Conservation (phyloP, 2,888 invertebrate genomes). For the Cantharis lateralis region DNA sequence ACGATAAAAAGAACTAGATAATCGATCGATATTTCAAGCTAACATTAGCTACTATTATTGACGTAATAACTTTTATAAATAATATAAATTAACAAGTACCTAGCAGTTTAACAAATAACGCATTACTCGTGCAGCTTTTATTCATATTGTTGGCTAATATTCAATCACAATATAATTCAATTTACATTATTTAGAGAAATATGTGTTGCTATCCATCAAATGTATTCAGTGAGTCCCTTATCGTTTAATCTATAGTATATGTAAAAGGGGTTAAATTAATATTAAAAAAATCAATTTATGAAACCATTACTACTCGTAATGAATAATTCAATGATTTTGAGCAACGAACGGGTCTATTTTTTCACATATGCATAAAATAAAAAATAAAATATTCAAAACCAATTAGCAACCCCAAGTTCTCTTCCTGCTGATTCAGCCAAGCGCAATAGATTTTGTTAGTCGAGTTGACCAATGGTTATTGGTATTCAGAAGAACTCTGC, state of each 20-base stretch:
- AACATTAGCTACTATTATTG: neutral
- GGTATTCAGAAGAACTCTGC: conserved; percentile 22
- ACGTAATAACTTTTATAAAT: neutral
- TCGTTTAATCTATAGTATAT: neutral
- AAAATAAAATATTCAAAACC: conserved; percentile 20
- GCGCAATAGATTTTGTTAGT: conserved; percentile 19
- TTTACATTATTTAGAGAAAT: neutral
- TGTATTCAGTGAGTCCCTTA: neutral
- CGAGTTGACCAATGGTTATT: conserved; percentile 19
- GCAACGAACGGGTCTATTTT: neutral
- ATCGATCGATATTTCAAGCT: neutral
- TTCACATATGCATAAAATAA: neutral
- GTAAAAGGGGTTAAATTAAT: neutral
- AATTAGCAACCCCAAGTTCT: conserved; percentile 7
- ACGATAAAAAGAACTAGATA: neutral
- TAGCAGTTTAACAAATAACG: neutral
- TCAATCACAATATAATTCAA: neutral
- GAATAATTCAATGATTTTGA: neutral
- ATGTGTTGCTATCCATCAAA: neutral
- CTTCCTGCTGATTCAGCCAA: conserved; percentile 15
- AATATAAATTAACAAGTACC: neutral
- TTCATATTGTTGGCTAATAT: neutral
- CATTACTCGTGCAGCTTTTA: neutral
- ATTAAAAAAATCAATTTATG: neutral
- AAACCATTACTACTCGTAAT: neutral